Base-by-base conservation (phyloP, 1,140 invertebrate genomes). In the Zaprionus kolodkinae region DNA sequence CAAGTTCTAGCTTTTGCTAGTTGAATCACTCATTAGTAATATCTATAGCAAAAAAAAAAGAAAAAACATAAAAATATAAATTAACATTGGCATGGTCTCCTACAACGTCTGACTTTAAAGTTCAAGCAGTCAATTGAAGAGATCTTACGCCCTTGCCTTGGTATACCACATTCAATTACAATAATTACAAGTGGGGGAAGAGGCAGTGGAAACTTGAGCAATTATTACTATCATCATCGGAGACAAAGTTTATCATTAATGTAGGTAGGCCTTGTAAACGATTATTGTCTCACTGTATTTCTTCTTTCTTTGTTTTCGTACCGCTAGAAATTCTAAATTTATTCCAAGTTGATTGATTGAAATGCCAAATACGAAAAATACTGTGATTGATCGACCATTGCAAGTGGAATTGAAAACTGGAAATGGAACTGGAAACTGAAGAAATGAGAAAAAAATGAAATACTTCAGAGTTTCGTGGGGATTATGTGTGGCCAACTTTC, bases 331-430 rank as follows among this genome's bases (percentile, higher is more conserved):
- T 25, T 48, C 40, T 15, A 15, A 36, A 62, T 62, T 62, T 62
- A 50, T 59, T 65, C 35, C n/a, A 10, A 35, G 40, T 60, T 72
- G 68, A 68, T 63, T 52, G 57, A 59, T 69, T 64, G 74, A 62
- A 66, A 45, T 45, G 30, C 60, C n/a, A 45, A 45, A 45, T 15
- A 45, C 54, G 33, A 38, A 38, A 45, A 43, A 43, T n/a, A 61
- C 68, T 36, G 79, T 72, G 79, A 81, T 81, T 78, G 79, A 81
- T 81, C 78, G 79, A 48, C 70, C 45, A 30, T 30, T 62, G 60
- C 27, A 45, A 33, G 11, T 48, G 59, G 13, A 35, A 61, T 6
- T 69, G 55, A 30, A 15, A 38, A 59, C 43, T 60, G 43, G 45
- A 72, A 59, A 17, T 67, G 50, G 60, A 70, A 70, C 3, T 70